phyloP scores from a whole-genome alignment of 2,888 invertebrate genomes.

The Pheosia gnoma region DNA sequence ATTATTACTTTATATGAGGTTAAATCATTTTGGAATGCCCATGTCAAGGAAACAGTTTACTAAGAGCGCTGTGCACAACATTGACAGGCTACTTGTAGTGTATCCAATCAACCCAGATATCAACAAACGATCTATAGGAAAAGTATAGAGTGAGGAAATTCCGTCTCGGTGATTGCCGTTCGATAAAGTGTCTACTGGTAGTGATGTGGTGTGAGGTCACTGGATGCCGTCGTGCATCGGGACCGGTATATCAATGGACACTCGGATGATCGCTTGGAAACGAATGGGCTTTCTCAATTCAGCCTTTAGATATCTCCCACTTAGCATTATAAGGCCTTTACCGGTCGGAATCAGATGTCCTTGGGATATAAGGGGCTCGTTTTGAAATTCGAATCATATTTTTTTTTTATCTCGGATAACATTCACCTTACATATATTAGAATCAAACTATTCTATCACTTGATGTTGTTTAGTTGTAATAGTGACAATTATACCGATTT shows the following conservation, averaged over 20 bases:
- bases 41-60: too few species aligned
- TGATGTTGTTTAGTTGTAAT: too few species aligned
- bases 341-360: not conserved
- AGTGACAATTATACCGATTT: too few species aligned
- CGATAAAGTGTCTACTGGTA: not conserved
- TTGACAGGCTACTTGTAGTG: not conserved
- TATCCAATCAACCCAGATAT: not conserved
- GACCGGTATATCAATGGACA: not conserved
- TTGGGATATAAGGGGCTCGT: not conserved
- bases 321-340: not conserved
- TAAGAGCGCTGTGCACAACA: too few species aligned
- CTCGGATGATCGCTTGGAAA: not conserved
- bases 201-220: not conserved
- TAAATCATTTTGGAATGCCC: too few species aligned
- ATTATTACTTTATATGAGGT: too few species aligned
- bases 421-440: not conserved
- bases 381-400: not conserved
- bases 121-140: not conserved
- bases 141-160: not conserved
- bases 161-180: slow-evolving; percentile 2
- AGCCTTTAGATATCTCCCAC: not conserved
- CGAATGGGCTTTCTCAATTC: not conserved
- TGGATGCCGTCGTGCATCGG: not conserved
- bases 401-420: not conserved
- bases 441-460: too few species aligned